Evolutionary conservation across 2,113 vertebrate genomes (phyloP).

Genomic region (Labeo rohita): DNA sequence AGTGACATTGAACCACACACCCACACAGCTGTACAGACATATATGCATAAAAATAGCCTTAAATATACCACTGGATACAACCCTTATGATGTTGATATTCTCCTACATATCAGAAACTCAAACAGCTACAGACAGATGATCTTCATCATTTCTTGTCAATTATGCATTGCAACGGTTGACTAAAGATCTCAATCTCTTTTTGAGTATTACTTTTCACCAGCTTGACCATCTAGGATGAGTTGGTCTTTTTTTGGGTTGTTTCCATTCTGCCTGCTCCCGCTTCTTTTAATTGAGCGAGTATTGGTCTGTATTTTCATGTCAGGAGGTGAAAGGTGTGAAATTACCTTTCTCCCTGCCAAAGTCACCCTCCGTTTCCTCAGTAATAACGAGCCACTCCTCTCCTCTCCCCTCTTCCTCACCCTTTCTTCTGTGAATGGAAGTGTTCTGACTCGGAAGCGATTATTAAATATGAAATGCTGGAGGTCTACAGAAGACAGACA

Average conservation of each 20-base stretch:
- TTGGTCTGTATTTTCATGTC: conserved; percentile 42
- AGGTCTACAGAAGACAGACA: not conserved
- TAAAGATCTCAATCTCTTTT: not conserved
- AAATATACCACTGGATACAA: not conserved
- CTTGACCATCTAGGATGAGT: conserved; percentile 11
- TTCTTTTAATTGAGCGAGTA: conserved; percentile 21
- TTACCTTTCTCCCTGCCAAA: conserved; percentile 48
- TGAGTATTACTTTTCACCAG: not conserved
- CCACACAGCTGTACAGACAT: not conserved
- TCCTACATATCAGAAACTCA: not conserved
- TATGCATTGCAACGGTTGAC: not conserved
- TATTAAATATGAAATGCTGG: conserved; percentile 27
- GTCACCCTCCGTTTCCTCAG: conserved; percentile 34
- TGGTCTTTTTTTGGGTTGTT: not conserved
- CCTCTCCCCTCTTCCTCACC: not conserved
- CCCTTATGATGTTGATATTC: not conserved
- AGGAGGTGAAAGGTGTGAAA: conserved; percentile 58
- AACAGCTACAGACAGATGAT: not conserved
- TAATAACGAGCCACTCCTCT: conserved; percentile 39
- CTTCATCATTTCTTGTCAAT: not conserved
- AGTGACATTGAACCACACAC: not conserved
- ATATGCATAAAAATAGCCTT: conserved; percentile 8
- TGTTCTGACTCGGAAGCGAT: not conserved
- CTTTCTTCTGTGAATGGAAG: conserved; percentile 10
- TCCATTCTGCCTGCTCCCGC: not conserved